Base-by-base conservation (phyloP, 2,113 vertebrate genomes). In the Otolemur garnettii region DNA sequence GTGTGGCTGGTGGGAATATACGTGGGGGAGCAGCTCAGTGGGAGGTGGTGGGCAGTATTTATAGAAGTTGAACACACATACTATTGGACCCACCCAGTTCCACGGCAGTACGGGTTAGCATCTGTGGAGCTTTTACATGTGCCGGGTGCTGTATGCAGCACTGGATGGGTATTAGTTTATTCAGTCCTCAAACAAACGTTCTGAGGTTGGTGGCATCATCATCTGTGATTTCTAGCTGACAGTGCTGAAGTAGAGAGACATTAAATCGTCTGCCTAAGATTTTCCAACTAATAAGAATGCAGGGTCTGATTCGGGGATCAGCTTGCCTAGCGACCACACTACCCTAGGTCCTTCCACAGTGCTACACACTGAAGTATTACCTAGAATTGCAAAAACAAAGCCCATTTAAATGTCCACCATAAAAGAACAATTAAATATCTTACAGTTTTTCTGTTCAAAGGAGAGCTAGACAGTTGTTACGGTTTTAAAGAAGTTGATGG, bases 21-120 rank as follows among this genome's bases (percentile, higher is more conserved):
- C n/a, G 1, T 7, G 2, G 1, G 9, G 21, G 68, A 35, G 21
- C 21, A 18, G 0, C 13, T 17, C 17, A 21, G 0, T 6, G 21
- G 50, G 57, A 53, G 22, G 14, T 64, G 42, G 0, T 7, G 53
- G 15, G n/a, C 4, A 26, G 21, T 33, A 9, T 30, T 64, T 28
- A 1, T 33, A 11, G 4, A 45, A 45, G 60, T 19, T 62, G 77
- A 81, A 71, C 24, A 38, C 74, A 50, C 0, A 1, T 9, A 78
- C 33, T 35, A 3, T 1, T 1, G 62, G 18, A 68, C 19, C 24
- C 69, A 38, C 68, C 6, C 22, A 72, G 14, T 53, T 11, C 90
- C n/a, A 21, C 1, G 17, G 1, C 0, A 10, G 11, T 8, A 33
- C 55, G 17, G 75, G 35, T 86, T 26, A 59, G 64, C 13, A 26